Percentiles rank a stretch among this genome's conserved stretches.
These are phyloP conservation scores for Anticlea derivata DNA, from an alignment of 2,888 invertebrate genomes.

Conservation along the genomic window DNA sequence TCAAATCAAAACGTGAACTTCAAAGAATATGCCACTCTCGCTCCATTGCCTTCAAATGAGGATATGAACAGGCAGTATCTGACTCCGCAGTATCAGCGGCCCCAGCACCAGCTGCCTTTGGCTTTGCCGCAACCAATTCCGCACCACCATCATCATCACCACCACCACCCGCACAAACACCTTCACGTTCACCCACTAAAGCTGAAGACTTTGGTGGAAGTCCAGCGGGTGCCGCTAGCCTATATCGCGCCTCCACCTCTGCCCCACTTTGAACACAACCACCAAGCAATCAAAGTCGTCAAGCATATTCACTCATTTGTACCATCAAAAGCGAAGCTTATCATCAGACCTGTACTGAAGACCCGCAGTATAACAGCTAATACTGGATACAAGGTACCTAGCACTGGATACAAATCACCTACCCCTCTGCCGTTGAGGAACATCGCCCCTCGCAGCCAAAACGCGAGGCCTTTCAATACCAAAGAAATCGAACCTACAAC, in stretches of 20 bases:
- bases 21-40: constrained; percentile 19
- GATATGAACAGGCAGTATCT: constrained; percentile 29
- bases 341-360: constrained; percentile 61
- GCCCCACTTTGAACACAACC: constrained; percentile 42
- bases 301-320: constrained; percentile 65
- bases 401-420: constrained; percentile 42
- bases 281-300: constrained; percentile 51
- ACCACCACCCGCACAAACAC: constrained; percentile 30
- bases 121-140: constrained; percentile 22
- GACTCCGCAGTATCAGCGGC: constrained; percentile 11
- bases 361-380: constrained; percentile 49
- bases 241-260: constrained; percentile 73
- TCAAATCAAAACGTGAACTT: constrained; percentile 32
- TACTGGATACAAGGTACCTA: constrained; percentile 6
- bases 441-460: constrained; percentile 41
- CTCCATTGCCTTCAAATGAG: constrained; percentile 29
- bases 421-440: constrained; percentile 26
- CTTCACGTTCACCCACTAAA: constrained; percentile 53
- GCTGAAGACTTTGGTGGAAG: constrained; percentile 68
- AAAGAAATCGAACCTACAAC: constrained; percentile 68
- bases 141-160: constrained; percentile 31
- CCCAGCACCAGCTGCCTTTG: constrained; percentile 19
- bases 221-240: constrained; percentile 69
- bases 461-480: constrained; percentile 43
- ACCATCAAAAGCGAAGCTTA: constrained; percentile 60